Evolutionary conservation across 1,140 invertebrate genomes (phyloP).

Genomic region (Papilio polyxenes): DNA sequence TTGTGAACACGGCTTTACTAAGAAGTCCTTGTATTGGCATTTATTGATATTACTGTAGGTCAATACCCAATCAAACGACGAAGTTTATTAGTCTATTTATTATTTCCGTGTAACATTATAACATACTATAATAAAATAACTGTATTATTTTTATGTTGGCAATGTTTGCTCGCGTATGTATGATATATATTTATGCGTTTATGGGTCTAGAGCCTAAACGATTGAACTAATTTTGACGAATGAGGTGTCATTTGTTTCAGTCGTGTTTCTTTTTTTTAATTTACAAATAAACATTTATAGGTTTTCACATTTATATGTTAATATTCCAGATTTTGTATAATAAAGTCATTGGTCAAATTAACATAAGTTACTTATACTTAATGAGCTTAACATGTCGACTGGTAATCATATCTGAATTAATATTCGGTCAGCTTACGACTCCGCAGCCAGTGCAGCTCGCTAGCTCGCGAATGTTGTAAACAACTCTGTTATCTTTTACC

Average conservation of each 20-base stretch:
- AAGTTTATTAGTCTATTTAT: not conserved
- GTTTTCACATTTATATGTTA: not conserved
- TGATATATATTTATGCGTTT: no score
- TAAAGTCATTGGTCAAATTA: not conserved
- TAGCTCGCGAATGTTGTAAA: not conserved
- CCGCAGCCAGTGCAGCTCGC: not conserved
- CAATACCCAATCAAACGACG: not conserved
- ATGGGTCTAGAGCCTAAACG: no score
- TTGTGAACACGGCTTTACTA: not conserved
- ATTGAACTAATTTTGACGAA: no score
- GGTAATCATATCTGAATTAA: slow-evolving; percentile 2
- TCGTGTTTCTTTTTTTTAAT: no score
- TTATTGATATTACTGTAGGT: not conserved
- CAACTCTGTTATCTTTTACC: not conserved
- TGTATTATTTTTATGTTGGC: no score
- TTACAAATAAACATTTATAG: not conserved
- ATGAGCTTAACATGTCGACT: not conserved
- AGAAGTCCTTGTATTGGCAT: not conserved
- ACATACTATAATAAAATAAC: not conserved
- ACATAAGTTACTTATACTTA: slow-evolving; percentile 8
- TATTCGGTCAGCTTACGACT: not conserved
- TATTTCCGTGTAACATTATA: not conserved
- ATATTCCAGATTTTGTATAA: not conserved
- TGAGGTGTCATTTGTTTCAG: no score
- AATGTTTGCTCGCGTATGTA: no score